Base-by-base conservation (phyloP, 2,888 invertebrate species). In the Litoditis marina region DNA sequence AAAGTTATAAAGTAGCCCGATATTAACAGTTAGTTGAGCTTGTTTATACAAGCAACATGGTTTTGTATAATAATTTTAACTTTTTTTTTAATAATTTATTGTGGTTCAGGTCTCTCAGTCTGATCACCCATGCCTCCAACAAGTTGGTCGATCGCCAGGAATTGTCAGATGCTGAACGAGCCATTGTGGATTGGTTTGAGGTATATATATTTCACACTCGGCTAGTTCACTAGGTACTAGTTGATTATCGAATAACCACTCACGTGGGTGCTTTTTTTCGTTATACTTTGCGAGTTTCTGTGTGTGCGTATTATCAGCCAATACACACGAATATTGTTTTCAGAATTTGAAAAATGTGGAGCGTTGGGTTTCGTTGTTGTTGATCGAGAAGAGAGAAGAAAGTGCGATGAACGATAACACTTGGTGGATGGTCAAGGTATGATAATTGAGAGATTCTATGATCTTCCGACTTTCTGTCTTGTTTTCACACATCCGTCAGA, bases 101-200 rank as follows among this genome's bases (percentile, higher is more conserved):
- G n/a, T n/a, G n/a, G 11, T 32, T 39, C 50, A 59, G 63, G 25
- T 57, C 34, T 1, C 22, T 69, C 27, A 62, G 54, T 22, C 67
- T 69, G 0, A 56, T 58, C 13, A 39, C 42, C 19, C 27, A 30
- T 11, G 56, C 62, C 13, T 47, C 56, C 2, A 51, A 61, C 8
- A 30, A 31, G 16, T n/a, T 49, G 6, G 13, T 62, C 25, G 36
- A 62, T 13, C n/a, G 62, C 36, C 51, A 34, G 2, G 25, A 36
- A 27, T 60, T 67, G n/a, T 47, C 49, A 2, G 56, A 31, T 6
- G 57, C 49, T 22, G 66, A 67, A 30, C 30, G 44, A n/a, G 53
- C 44, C 13, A 60, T 67, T 31, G 60, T 63, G 4, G 53, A 60
- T n/a, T 63, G 60, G 60, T 67, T 67, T 53, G 51, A 53, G 31